These are phyloP conservation scores for Acrobasis repandana DNA, from an alignment of 2,888 invertebrate genomes.

Conservation along the genomic window DNA sequence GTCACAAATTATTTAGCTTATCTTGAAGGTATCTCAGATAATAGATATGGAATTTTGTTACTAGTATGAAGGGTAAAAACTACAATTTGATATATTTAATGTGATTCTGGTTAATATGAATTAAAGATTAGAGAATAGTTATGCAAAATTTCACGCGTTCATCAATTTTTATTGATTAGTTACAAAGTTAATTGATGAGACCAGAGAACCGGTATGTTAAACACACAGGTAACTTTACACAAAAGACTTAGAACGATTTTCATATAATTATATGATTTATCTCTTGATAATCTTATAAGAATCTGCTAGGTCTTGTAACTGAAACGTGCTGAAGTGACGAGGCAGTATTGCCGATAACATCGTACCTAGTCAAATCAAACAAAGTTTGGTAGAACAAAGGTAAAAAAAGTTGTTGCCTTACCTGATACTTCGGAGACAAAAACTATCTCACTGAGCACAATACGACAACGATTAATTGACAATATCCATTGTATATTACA, in stretches of 20 bases:
- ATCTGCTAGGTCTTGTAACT: conserved; percentile 29
- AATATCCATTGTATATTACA: conserved; percentile 71
- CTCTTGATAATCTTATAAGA: conserved; percentile 26
- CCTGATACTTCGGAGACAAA: conserved; percentile 46
- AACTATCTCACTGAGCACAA: conserved; percentile 50
- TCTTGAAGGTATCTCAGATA: conserved; percentile 1
- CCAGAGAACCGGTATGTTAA: background rate
- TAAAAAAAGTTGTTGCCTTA: conserved; percentile 45
- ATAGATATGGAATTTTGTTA: background rate
- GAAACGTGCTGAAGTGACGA: conserved; percentile 33
- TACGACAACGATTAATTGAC: conserved; percentile 49
- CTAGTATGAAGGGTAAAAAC: background rate
- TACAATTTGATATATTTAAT: background rate
- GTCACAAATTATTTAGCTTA: conserved; percentile 10
- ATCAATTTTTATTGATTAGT: background rate
- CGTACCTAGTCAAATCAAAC: conserved; percentile 49
- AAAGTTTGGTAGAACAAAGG: conserved; percentile 51
- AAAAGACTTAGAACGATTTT: background rate
- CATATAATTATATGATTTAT: conserved; percentile 4
- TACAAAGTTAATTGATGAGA: background rate
- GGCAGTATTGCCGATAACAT: conserved; percentile 50
- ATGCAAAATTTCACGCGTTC: background rate
- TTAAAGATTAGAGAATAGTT: background rate
- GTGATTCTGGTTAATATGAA: background rate
- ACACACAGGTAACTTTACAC: background rate